Conservation (phyloP, 2,797 vertebrate genomes). For the Myotis myotis region DNA sequence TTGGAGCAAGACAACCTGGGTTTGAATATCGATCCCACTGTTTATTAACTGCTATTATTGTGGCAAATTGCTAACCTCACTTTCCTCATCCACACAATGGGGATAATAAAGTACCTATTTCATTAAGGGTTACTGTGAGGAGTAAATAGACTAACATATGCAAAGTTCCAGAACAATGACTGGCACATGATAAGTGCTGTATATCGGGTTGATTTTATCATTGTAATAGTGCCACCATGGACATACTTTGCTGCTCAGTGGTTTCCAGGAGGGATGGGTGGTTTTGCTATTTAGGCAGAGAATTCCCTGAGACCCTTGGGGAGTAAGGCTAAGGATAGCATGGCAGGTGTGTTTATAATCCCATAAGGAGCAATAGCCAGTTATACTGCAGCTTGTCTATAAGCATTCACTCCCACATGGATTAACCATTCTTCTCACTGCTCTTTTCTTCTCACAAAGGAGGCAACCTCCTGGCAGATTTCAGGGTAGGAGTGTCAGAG, state of each 20-base stretch:
- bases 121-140: background rate
- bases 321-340: background rate
- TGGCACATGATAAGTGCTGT: background rate
- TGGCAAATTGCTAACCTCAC: background rate
- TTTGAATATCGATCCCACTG: background rate
- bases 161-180: background rate
- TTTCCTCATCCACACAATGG: background rate
- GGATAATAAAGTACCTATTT: background rate
- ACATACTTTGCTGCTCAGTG: background rate
- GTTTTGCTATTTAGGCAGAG: background rate
- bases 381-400: background rate
- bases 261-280: background rate
- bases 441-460: background rate
- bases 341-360: background rate
- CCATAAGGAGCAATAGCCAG: background rate
- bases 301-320: constrained; percentile 27
- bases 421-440: background rate
- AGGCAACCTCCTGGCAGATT: background rate
- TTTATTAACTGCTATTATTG: background rate
- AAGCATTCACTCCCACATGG: background rate
- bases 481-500: background rate
- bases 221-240: background rate
- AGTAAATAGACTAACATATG: background rate
- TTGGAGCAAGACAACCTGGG: background rate
- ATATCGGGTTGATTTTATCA: background rate